A percentile compares a stretch with the other conserved stretches of the same genome.
Conservation (phyloP, 2,888 invertebrate genomes). For the Cistogaster globosa region DNA sequence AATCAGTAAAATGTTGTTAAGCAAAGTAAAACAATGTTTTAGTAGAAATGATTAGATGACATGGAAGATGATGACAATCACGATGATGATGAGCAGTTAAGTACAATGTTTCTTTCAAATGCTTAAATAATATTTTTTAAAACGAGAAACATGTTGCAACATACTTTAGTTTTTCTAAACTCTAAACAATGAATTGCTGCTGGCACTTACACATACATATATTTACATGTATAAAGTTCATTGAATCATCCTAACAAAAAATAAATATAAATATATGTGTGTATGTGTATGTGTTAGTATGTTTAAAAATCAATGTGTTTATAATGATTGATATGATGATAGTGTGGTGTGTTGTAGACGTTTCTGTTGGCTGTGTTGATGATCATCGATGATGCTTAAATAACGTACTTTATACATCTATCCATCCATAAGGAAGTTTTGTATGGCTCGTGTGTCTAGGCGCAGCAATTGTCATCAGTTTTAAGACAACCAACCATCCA, state of each 20-base stretch:
- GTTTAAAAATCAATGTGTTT: slow-evolving; percentile 60
- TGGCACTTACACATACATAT: slow-evolving; percentile 22
- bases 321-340: slow-evolving; percentile 69
- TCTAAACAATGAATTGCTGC: slow-evolving; percentile 7
- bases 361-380: slow-evolving; percentile 13
- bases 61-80: slow-evolving; percentile 2
- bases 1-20: slow-evolving; percentile 63
- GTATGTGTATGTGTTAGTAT: too few species aligned
- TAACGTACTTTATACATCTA: slow-evolving; percentile 49
- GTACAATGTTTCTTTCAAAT: slow-evolving; percentile 43
- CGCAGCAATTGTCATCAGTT: slow-evolving; percentile 63
- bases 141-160: slow-evolving; percentile 15
- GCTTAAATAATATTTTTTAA: slow-evolving; percentile 24
- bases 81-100: not conserved
- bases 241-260: slow-evolving; percentile 26
- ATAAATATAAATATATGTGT: not conserved
- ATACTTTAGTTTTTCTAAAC: slow-evolving; percentile 29
- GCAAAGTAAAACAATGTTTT: slow-evolving; percentile 63
- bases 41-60: slow-evolving; percentile 64
- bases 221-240: slow-evolving; percentile 8
- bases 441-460: slow-evolving; percentile 61
- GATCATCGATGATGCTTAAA: slow-evolving; percentile 49
- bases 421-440: slow-evolving; percentile 54
- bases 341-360: slow-evolving; percentile 11
- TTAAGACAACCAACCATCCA: slow-evolving; percentile 58